Conservation (phyloP, 1,140 invertebrate species). For the Acromyrmex charruanus region DNA sequence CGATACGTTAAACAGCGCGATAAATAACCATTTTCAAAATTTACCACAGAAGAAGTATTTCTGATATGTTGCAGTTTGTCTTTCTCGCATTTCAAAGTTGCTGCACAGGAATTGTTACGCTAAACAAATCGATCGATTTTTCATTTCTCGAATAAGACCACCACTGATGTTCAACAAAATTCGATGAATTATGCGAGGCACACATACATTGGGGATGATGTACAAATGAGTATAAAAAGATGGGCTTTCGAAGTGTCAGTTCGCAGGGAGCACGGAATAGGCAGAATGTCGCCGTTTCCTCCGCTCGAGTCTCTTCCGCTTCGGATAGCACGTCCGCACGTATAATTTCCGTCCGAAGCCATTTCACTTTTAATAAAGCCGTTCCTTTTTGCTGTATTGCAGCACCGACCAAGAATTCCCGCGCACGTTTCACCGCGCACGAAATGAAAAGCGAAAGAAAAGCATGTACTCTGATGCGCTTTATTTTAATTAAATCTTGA, state of each 20-base stretch:
- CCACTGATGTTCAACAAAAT: neutral
- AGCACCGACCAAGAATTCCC: slow-evolving; percentile 20
- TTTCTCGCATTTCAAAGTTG: neutral
- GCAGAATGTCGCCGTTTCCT: slow-evolving; percentile 55
- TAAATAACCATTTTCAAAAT: neutral
- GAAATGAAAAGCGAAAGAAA: slow-evolving; percentile 21
- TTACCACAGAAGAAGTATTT: neutral
- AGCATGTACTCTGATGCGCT: neutral
- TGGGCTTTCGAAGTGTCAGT: slow-evolving; percentile 35
- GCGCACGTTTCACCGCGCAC: neutral
- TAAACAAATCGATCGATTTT: neutral
- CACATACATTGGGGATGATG: slow-evolving; percentile 9
- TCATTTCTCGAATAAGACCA: neutral
- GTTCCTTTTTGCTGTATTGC: slow-evolving; percentile 25
- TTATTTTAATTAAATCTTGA: slow-evolving; percentile 10
- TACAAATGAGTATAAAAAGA: slow-evolving; percentile 65
- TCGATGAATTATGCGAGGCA: slow-evolving; percentile 35
- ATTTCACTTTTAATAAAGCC: slow-evolving; percentile 62
- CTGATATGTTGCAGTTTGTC: neutral
- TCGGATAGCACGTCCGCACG: neutral
- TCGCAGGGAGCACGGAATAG: neutral
- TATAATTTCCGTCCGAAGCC: slow-evolving; percentile 35
- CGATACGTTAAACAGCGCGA: neutral
- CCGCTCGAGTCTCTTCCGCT: slow-evolving; percentile 58
- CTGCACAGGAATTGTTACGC: neutral